Conservation (phyloP, 2,113 vertebrate species). For the Nyctereutes procyonoides region DNA sequence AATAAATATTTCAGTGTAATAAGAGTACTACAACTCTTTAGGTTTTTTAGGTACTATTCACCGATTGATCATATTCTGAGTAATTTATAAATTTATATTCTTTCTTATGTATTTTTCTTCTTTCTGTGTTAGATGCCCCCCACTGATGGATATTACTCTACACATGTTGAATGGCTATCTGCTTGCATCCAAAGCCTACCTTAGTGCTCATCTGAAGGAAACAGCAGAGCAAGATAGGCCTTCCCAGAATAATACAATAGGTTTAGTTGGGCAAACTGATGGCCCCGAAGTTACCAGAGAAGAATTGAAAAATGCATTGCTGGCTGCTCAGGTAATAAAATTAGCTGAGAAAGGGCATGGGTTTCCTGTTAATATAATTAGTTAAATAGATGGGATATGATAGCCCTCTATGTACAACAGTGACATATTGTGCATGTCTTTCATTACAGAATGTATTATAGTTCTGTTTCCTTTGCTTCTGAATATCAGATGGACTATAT, state of each 20-base stretch:
- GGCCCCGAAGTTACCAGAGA: slow-evolving; percentile 97
- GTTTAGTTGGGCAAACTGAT: slow-evolving; percentile 90
- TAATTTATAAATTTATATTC: slow-evolving; percentile 19
- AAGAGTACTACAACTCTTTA: background rate
- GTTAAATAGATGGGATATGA: background rate
- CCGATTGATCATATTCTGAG: background rate
- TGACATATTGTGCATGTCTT: background rate
- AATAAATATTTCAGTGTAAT: slow-evolving; percentile 49
- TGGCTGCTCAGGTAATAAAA: slow-evolving; percentile 94
- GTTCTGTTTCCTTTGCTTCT: slow-evolving; percentile 2
- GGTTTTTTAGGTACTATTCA: background rate
- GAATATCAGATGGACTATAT: background rate
- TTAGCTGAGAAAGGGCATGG: background rate
- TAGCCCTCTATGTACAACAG: background rate
- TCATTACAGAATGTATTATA: background rate
- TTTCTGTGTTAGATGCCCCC: slow-evolving; percentile 91
- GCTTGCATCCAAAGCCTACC: slow-evolving; percentile 96
- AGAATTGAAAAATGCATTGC: slow-evolving; percentile 97
- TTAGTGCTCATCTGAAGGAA: slow-evolving; percentile 97
- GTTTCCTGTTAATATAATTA: background rate
- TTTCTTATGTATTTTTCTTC: slow-evolving; percentile 33
- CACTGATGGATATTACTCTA: slow-evolving; percentile 96
- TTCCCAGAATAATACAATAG: slow-evolving; percentile 91
- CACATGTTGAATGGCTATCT: slow-evolving; percentile 99
- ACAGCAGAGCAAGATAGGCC: slow-evolving; percentile 95